Percentiles rank a stretch among this genome's conserved stretches.
Conservation (phyloP, 1,140 invertebrate genomes). For the Theocolax elegans region DNA sequence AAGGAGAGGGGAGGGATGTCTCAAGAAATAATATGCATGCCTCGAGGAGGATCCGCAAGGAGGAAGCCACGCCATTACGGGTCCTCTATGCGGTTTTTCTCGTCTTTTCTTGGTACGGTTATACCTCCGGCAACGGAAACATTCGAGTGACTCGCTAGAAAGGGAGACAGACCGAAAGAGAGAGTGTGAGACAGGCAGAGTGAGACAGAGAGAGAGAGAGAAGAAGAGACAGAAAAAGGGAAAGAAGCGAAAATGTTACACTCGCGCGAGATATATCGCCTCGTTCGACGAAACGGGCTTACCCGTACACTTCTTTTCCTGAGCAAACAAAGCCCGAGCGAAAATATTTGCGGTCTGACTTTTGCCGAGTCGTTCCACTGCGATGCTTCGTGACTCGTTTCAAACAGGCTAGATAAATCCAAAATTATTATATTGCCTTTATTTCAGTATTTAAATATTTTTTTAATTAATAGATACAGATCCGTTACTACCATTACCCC, state of each 20-base stretch:
- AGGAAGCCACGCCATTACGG: constrained; percentile 40
- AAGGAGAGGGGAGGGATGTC: too few relatives aligned
- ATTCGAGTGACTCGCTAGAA: constrained; percentile 18
- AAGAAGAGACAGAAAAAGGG: too few relatives aligned
- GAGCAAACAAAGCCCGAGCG: constrained; percentile 5
- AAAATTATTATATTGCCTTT: too few relatives aligned
- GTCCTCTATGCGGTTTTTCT: background rate
- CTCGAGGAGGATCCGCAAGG: constrained; percentile 20
- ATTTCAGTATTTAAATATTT: too few relatives aligned
- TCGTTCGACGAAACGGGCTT: background rate
- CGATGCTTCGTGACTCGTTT: too few relatives aligned
- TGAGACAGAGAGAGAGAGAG: too few relatives aligned
- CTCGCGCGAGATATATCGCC: constrained; percentile 1
- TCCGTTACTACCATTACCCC: too few relatives aligned
- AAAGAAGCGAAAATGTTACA: constrained; percentile 18
- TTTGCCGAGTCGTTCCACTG: constrained; percentile 20
- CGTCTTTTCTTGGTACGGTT: too few relatives aligned
- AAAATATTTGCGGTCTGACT: constrained; percentile 35
- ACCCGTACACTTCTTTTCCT: background rate
- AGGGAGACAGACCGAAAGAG: too few relatives aligned
- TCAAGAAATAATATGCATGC: constrained; percentile 22
- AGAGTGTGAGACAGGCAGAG: too few relatives aligned
- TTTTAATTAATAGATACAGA: too few relatives aligned
- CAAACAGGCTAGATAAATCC: too few relatives aligned
- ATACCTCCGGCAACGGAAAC: constrained; percentile 22